These are phyloP conservation scores for Hybognathus amarus DNA, from an alignment of 2,797 vertebrate genomes.

Conservation along the genomic window DNA sequence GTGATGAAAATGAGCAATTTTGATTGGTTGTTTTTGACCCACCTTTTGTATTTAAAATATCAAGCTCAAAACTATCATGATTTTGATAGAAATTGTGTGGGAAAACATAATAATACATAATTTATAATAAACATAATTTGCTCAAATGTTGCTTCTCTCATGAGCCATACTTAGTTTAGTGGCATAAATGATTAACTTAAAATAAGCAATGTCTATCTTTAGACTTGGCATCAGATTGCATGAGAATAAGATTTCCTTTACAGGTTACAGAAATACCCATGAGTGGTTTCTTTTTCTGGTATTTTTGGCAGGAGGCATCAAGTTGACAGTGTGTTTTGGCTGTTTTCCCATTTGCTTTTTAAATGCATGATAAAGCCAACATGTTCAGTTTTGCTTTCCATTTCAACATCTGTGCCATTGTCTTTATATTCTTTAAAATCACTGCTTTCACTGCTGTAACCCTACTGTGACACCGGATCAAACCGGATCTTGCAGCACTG, in stretches of 20 bases:
- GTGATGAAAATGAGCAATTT: background rate
- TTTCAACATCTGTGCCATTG: constrained; percentile 50
- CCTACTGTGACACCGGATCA: constrained; percentile 54
- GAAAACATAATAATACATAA: too few species aligned
- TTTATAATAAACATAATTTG: background rate
- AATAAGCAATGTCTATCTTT: constrained; percentile 15
- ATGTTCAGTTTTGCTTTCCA: background rate
- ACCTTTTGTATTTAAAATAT: background rate
- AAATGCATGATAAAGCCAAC: background rate
- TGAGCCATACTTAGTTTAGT: constrained; percentile 31
- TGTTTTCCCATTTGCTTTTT: background rate
- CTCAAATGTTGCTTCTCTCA: constrained; percentile 4
- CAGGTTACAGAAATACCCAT: background rate
- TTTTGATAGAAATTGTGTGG: background rate
- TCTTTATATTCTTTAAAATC: constrained; percentile 46
- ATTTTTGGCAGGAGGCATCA: background rate
- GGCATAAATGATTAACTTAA: constrained; percentile 37
- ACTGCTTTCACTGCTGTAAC: background rate
- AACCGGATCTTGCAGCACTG: constrained; percentile 62
- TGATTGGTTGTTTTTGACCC: background rate
- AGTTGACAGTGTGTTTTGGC: background rate
- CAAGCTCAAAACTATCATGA: background rate
- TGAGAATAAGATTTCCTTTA: background rate
- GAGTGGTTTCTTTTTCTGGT: constrained; percentile 15
- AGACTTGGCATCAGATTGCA: background rate